These are phyloP conservation scores for Aplodontia rufa DNA, from an alignment of 2,113 vertebrate species.

Conservation along the genomic window DNA sequence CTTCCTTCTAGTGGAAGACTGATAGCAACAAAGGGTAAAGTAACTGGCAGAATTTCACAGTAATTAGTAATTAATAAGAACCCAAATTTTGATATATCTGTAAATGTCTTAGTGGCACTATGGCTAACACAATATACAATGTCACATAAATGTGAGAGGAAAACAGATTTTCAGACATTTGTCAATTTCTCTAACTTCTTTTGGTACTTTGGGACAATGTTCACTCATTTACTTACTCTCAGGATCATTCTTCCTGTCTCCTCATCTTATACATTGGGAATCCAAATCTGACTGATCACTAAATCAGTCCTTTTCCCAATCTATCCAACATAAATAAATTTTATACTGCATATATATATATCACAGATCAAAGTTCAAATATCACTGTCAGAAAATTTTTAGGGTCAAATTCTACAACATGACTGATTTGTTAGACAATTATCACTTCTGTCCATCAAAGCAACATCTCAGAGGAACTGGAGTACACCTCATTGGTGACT, in stretches of 20 bases:
- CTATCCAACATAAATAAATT: not conserved
- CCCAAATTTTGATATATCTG: not conserved
- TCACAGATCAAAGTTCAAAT: not conserved
- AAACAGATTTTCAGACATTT: not conserved
- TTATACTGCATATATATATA: no score
- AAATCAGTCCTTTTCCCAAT: not conserved
- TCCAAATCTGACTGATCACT: not conserved
- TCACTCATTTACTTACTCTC: not conserved
- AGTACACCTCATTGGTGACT: not conserved
- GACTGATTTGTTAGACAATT: not conserved
- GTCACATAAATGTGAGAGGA: not conserved
- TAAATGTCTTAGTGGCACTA: not conserved
- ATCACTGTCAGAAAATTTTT: not conserved
- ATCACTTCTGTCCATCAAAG: not conserved
- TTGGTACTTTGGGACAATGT: not conserved
- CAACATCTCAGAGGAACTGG: not conserved
- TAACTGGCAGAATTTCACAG: not conserved
- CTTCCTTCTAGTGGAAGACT: not conserved
- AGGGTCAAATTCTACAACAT: not conserved
- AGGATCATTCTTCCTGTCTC: not conserved
- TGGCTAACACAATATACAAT: not conserved
- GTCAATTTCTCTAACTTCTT: not conserved
- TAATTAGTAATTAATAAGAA: not conserved
- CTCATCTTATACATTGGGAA: not conserved
- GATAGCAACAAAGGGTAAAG: not conserved